Base-by-base conservation (phyloP, 2,888 invertebrate genomes). In the Amphipyra berbera region DNA sequence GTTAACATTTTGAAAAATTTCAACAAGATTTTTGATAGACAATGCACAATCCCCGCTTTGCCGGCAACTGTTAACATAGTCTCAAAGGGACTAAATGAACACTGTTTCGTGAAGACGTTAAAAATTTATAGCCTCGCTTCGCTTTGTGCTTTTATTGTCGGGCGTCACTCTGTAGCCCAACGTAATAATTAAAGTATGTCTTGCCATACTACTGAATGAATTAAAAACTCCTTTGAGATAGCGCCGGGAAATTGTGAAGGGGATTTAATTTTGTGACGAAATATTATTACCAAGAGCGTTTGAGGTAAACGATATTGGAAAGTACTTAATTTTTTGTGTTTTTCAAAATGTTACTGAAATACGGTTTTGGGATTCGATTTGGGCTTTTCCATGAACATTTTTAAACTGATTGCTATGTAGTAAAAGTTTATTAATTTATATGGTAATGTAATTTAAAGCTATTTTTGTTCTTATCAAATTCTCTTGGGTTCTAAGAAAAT, bases 61-160 rank as follows among this genome's bases (percentile, higher is more conserved):
- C 55, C 30, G 54, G 54, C 45, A 47, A 66, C 60, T 54, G 49
- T 45, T 53, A 70, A 70, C 57, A 14, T 40, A 49, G 49, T 79
- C 78, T 78, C 87, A 88, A 87, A 88, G 87, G 83, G 85, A 85
- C 85, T 84, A 86, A 89, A 87, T 84, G 87, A 87, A 86, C 84
- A 81, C 72, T 83, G 88, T 88, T 91, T 90, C 83, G 87, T 85
- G 86, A 91, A 88, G 89, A 89, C 89, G 86, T 93, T 92, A 93
- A 93, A 91, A 90, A 91, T 92, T 89, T 91, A 93, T 87, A 82
- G 82, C 69, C 74, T 68, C 82, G 78, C 81, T 78, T 82, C 82
- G 85, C 90, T 89, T 90, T 87, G 84, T 87, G 87, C 88, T 90
- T 90, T 92, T 91, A 92, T 85, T 88, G 90, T 80, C 76, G 79